Base-by-base conservation (phyloP, 2,113 vertebrate genomes). In the Cyprinodon tularosa region DNA sequence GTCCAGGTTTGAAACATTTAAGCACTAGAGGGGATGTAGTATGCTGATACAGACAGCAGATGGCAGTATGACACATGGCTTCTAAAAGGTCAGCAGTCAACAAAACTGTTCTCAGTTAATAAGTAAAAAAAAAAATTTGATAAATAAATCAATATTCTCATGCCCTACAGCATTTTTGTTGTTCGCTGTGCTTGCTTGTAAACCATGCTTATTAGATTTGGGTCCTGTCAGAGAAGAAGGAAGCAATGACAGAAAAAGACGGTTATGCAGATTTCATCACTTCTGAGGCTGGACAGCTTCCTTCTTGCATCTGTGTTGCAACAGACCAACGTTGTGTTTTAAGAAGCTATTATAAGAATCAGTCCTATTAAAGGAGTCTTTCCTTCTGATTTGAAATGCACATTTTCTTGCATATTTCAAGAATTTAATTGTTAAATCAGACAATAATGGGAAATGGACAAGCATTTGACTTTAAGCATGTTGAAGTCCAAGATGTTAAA, bases 321-420 rank as follows among this genome's bases (percentile, higher is more conserved):
- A 83, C 87, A 88, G 76, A 80, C 67, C 20, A 17, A 12, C 10
- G 73, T 85, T 90, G 78, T 84, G 83, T 85, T 82, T 7, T 11
- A 3, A 39, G 22, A 29, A 64, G 61, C 36, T 12, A 2, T 61
- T 77, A 15, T 29, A 29, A 29, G 53, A 45, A 69, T 76, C 65
- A 47, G 29, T 64, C 15, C 63, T 61, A 29, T 1, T 59, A 0
- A 36, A 62, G 39, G 15, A 38, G 12, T 61, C 50, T 66, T 59
- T 5, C 44, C 14, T 14, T 17, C 20, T 14, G 40, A 5, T n/a
- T 11, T 62, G 36, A 14, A 50, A 67, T 59, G 1, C 45, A 1
- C 8, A 66, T 4, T 29, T 37, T 59, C 17, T 29, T 40, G 8
- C 36, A 15, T 59, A 14, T 67, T 66, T 2, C 20, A 15, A 42